phyloP scores from a whole-genome alignment of 2,797 vertebrate genomes.

The Australoheros facetus region DNA sequence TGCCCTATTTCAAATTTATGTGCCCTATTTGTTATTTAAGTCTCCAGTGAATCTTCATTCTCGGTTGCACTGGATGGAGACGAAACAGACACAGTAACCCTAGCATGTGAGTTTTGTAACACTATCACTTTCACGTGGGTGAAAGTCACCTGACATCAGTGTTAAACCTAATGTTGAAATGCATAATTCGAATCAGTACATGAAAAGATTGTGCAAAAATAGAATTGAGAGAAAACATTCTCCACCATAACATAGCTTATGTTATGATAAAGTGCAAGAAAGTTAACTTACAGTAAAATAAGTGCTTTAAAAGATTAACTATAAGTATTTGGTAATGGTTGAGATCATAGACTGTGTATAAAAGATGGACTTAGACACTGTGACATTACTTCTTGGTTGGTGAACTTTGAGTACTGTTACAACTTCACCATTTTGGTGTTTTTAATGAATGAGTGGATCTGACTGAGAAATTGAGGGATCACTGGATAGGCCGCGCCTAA shows the following conservation, averaged over 20 bases:
- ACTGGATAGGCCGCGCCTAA: background rate
- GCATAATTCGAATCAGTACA: background rate
- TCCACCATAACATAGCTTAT: background rate
- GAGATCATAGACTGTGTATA: background rate
- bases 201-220: background rate
- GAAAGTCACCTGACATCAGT: too few species aligned
- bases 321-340: background rate
- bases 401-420: background rate
- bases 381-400: background rate
- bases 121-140: too few species aligned
- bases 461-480: background rate
- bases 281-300: background rate
- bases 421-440: background rate
- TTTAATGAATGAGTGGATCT: background rate
- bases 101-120: too few species aligned
- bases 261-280: background rate
- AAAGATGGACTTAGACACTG: background rate
- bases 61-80: background rate
- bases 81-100: background rate
- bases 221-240: too few species aligned
- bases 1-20: background rate
- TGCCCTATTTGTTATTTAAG: slow-evolving; percentile 8
- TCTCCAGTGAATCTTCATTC: background rate
- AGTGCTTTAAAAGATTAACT: background rate
- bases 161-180: background rate